These are phyloP conservation scores for Notothenia coriiceps DNA, from an alignment of 2,113 vertebrate species.

Conservation along the genomic window DNA sequence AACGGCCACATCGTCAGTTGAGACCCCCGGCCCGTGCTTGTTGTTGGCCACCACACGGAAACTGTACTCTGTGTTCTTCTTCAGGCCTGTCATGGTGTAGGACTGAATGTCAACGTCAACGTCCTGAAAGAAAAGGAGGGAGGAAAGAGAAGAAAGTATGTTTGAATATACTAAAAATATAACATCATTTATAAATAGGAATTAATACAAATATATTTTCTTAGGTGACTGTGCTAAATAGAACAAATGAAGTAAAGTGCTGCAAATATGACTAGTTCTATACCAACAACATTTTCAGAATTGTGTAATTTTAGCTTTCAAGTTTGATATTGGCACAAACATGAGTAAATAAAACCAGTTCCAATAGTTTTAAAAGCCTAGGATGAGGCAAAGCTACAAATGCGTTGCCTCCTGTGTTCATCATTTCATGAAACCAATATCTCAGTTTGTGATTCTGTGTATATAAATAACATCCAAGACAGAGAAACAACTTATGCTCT, in stretches of 20 bases:
- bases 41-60: slow-evolving; percentile 97
- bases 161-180: no score
- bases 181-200: no score
- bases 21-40: slow-evolving; percentile 95
- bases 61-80: slow-evolving; percentile 94
- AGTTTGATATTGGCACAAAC: not conserved
- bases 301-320: not conserved
- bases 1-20: slow-evolving; percentile 90
- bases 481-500: slow-evolving; percentile 37
- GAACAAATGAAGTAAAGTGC: not conserved
- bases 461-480: slow-evolving; percentile 44
- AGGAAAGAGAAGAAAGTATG: not conserved
- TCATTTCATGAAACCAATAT: slow-evolving; percentile 31
- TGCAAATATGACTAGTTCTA: not conserved
- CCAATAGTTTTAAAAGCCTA: not conserved
- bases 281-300: not conserved
- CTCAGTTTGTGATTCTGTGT: slow-evolving; percentile 40
- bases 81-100: slow-evolving; percentile 89
- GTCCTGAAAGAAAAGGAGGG: slow-evolving; percentile 83
- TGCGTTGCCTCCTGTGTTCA: slow-evolving; percentile 22
- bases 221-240: not conserved
- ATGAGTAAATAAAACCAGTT: slow-evolving; percentile 10
- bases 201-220: not conserved
- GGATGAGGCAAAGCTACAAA: slow-evolving; percentile 2
- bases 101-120: slow-evolving; percentile 88